These are phyloP conservation scores for Papilio machaon DNA, from an alignment of 1,140 invertebrate species.

Conservation along the genomic window DNA sequence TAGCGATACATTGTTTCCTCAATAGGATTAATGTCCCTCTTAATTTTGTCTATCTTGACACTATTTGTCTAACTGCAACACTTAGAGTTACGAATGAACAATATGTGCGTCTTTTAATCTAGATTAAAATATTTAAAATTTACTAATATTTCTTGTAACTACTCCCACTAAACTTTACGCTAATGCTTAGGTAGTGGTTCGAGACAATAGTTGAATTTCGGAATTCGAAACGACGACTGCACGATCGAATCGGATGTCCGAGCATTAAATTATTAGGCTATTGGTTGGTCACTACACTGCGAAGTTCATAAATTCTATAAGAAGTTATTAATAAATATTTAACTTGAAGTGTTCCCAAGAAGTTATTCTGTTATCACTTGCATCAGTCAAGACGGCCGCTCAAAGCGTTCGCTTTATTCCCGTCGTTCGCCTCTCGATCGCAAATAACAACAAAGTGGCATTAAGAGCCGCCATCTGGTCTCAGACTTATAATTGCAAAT, in stretches of 20 bases:
- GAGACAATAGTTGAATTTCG: too few relatives aligned
- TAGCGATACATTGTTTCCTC: background rate
- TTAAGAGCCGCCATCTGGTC: slow-evolving; percentile 26
- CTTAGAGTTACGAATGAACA: background rate
- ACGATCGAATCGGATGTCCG: too few relatives aligned
- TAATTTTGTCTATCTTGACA: background rate
- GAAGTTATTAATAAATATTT: background rate
- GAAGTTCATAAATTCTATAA: background rate
- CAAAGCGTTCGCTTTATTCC: slow-evolving; percentile 23
- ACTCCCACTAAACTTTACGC: too few relatives aligned
- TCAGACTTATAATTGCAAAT: slow-evolving; percentile 12
- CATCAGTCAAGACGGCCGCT: background rate
- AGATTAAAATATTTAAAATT: too few relatives aligned
- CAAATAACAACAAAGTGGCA: slow-evolving; percentile 17
- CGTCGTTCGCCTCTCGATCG: slow-evolving; percentile 10
- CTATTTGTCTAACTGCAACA: background rate
- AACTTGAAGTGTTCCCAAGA: slow-evolving; percentile 27
- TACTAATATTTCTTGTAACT: too few relatives aligned
- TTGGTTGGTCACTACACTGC: too few relatives aligned
- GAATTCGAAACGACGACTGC: too few relatives aligned
- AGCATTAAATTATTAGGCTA: too few relatives aligned
- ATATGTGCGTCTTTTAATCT: too few relatives aligned
- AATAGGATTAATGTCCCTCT: background rate
- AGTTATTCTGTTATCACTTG: slow-evolving; percentile 13
- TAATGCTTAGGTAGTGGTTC: too few relatives aligned